Base-by-base conservation (phyloP, 2,113 vertebrate species). In the Chaetops frenatus region DNA sequence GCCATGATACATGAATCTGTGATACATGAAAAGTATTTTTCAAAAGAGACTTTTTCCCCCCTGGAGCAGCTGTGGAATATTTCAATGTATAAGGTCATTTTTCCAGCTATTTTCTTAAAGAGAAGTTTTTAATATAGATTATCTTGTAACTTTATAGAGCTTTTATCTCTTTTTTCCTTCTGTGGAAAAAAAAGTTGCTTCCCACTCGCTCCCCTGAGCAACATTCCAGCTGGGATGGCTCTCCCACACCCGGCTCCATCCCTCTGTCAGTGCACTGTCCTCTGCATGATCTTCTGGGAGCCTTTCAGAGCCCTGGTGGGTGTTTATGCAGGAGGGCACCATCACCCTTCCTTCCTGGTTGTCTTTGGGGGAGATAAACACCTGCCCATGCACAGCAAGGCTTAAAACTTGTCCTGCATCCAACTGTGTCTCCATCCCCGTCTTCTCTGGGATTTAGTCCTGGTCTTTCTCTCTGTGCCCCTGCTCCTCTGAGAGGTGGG, bases 221-320 rank as follows among this genome's bases (percentile, higher is more conserved):
- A 65, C 7, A 2, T 72, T 96, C 96, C 96, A 97, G 96, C 94
- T 97, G 96, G 96, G 88, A 92, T 16, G 72, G 67, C 93, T 97
- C 96, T 97, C 79, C 58, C 88, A 93, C 96, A 95, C 95, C 94
- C 60, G 3, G 4, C 77, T 45, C 79, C 73, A 50, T 85, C 74
- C 92, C 2, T 10, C 91, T 95, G 94, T 92, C 94, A 93, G 84
- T 9, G 71, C 56, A 50, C 81, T 96, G 94, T 96, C 93, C 94
- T 96, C 93, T 66, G 85, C 76, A 12, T 90, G 90, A 95, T 97
- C 95, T 85, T 45, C 81, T 28, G 2, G 0, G 84, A 54, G 91
- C 73, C 86, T 60, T 62, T 31, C 65, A 33, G 61, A 69, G 74
- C 91, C 31, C 8, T 10, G 36, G 25, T 16, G 82, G 86, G 10